Evolutionary conservation across 2,888 invertebrate species (phyloP), one percentile per base, ranked within the genome.

Genomic region (Pinctada fucata): DNA sequence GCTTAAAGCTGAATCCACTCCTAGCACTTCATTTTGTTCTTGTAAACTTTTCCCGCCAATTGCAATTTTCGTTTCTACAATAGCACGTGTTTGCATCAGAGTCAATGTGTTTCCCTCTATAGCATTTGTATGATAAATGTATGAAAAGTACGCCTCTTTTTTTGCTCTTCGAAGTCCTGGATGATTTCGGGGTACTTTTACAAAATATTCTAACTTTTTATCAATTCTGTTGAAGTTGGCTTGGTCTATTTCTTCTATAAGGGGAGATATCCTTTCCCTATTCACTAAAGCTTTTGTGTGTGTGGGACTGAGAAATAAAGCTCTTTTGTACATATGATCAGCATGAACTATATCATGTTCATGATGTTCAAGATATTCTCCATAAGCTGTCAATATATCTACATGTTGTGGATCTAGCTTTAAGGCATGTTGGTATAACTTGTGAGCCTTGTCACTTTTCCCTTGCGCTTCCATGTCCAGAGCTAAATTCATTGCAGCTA

Each of bases 51-150:
- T 99, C 0, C 97, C 96, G 0, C 96, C 96, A 89, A 96, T 93
- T 4, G 94, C 94, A 83, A 94, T 95, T 67, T 96, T 95, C 0
- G 98, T 99, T 93, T 99, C 99, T 47, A 99, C 94, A 81, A 99
- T 95, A 79, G 96, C 96, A 84, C 98, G 94, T 0, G 99, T 97
- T 92, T 99, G 97, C 47, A 96, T 95, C 66, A 99, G 93, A 2
- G 97, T 96, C 96, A 99, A 97, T 0, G 99, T 99, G 91, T 99
- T 99, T 0, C 99, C 99, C 93, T 99, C 99, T 84, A 99, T 97
- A 48, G 97, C 99, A 45, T 97, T 98, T 0, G 98, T 97, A 91
- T 99, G 99, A 92, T 98, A 98, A 82, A 99, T 97, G 91, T 99
- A 97, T 85, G 94, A 93, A 92, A 97, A 98, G 92, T 98, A 99